phyloP scores from a whole-genome alignment of 2,113 vertebrate genomes.

The Stictonetta naevosa region DNA sequence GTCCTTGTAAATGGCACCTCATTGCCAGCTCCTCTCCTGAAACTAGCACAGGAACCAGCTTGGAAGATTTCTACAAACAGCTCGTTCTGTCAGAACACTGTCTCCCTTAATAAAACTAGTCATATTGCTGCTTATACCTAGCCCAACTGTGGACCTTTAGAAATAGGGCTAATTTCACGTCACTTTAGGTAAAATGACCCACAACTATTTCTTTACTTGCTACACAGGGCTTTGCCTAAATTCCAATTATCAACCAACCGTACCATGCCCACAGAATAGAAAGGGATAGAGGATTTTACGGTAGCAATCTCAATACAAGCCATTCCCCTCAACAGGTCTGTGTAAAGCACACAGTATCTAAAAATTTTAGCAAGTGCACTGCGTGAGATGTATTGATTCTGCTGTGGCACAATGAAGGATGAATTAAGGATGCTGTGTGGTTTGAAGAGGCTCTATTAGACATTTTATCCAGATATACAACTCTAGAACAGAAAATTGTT shows the following conservation, averaged over 20 bases:
- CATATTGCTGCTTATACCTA: background rate
- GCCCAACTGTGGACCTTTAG: background rate
- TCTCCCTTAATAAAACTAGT: background rate
- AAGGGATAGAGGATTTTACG: background rate
- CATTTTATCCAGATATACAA: background rate
- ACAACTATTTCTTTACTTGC: background rate
- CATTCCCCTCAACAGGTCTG: background rate
- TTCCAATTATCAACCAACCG: background rate
- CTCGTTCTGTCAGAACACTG: accelerated
- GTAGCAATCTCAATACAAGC: background rate
- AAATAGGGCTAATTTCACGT: background rate
- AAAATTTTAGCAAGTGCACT: background rate
- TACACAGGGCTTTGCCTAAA: background rate
- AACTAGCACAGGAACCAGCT: background rate
- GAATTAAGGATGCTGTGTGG: background rate
- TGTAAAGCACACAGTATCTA: background rate
- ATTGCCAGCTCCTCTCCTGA: background rate
- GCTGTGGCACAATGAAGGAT: background rate
- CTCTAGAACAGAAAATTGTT: background rate
- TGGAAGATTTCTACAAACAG: background rate
- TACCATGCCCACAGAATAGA: background rate
- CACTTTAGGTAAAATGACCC: background rate
- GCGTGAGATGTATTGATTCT: background rate
- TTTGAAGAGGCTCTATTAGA: background rate
- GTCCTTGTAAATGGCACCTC: background rate